These are phyloP conservation scores for Hylaea fasciaria DNA, from an alignment of 2,888 invertebrate genomes.

Conservation along the genomic window DNA sequence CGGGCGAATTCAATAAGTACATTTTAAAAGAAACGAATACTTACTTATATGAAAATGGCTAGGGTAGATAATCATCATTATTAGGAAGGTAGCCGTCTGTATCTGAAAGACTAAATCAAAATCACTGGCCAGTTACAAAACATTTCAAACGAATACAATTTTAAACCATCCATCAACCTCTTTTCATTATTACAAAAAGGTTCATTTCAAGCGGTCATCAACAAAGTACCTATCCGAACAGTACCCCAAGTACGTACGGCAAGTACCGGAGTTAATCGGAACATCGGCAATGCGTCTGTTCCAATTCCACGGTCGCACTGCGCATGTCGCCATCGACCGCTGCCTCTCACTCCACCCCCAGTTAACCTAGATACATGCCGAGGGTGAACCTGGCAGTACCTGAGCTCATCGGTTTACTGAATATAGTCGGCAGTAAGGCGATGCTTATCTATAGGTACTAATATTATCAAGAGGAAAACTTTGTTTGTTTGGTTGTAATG, in stretches of 20 bases:
- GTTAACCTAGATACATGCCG: conserved; percentile 40
- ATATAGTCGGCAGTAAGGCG: neutral
- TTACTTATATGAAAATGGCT: too few relatives aligned
- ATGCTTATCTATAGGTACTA: neutral
- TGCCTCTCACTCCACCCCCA: conserved; percentile 22
- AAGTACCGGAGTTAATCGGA: conserved; percentile 5
- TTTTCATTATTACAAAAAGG: neutral
- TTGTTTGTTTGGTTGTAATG: too few relatives aligned
- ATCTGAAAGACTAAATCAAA: too few relatives aligned
- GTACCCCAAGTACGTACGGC: neutral
- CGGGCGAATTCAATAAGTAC: too few relatives aligned
- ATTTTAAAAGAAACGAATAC: too few relatives aligned
- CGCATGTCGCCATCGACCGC: conserved; percentile 41
- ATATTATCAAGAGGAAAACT: too few relatives aligned
- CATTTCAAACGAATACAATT: too few relatives aligned
- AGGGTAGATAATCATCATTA: too few relatives aligned
- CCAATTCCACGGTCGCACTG: conserved; percentile 29
- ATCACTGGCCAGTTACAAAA: too few relatives aligned
- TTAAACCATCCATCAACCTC: too few relatives aligned
- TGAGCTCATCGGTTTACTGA: neutral
- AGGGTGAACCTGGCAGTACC: conserved; percentile 1
- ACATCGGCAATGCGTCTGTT: conserved; percentile 44
- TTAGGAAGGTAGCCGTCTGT: too few relatives aligned
- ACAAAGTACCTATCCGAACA: neutral
- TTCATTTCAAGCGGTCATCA: neutral